Percentiles rank a stretch among this genome's conserved stretches.
These are phyloP conservation scores for Zeus faber DNA, from an alignment of 2,113 vertebrate species.

Conservation along the genomic window DNA sequence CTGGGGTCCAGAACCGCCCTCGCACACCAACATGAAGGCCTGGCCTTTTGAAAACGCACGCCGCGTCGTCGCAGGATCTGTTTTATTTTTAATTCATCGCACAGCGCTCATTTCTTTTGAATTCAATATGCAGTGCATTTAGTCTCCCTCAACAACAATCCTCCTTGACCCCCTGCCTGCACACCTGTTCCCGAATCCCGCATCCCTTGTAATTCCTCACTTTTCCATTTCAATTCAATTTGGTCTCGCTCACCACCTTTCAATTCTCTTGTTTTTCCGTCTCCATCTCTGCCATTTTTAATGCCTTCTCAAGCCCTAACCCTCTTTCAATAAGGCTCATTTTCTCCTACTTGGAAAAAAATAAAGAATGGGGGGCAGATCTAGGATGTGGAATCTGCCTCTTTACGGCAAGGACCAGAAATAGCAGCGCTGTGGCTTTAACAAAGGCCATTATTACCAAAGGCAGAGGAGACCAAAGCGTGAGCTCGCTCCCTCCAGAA, in stretches of 20 bases:
- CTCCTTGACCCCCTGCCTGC: neutral
- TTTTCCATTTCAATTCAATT: neutral
- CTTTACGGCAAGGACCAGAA: constrained; percentile 73
- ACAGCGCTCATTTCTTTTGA: neutral
- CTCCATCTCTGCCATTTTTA: neutral
- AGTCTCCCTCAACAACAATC: neutral
- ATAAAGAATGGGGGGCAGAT: neutral
- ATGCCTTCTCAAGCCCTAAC: too few species aligned
- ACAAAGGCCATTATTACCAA: constrained; percentile 73
- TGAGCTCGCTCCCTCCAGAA: constrained; percentile 42
- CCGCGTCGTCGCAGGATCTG: neutral
- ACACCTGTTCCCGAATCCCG: neutral
- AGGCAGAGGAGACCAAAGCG: constrained; percentile 33
- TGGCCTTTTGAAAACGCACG: neutral
- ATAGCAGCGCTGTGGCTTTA: constrained; percentile 74
- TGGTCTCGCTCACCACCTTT: neutral
- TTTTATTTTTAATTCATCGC: too few species aligned
- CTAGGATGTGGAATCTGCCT: constrained; percentile 71
- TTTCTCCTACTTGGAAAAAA: neutral
- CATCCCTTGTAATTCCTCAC: neutral
- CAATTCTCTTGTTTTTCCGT: neutral
- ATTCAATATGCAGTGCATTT: neutral
- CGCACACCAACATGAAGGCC: neutral
- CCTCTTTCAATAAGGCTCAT: neutral
- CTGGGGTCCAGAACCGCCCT: neutral